Conservation (phyloP, 2,797 vertebrate genomes). For the Salarias fasciatus region DNA sequence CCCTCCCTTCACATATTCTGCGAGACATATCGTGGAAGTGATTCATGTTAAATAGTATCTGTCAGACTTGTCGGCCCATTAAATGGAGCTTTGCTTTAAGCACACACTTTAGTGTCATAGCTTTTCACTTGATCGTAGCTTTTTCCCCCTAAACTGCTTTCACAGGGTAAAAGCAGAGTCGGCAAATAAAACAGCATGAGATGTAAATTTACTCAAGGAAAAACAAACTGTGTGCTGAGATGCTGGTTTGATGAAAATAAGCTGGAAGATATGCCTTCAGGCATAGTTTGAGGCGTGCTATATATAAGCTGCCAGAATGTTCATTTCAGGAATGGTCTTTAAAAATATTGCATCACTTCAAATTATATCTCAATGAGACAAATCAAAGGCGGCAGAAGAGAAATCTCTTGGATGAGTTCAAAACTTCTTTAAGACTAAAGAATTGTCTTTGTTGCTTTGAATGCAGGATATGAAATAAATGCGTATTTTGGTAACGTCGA, state of each 20-base stretch:
- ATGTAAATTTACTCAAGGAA: slow-evolving; percentile 41
- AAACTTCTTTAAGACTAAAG: slow-evolving; percentile 24
- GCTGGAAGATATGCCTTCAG: slow-evolving; percentile 50
- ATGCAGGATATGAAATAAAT: background rate
- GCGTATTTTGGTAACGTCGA: too few species aligned
- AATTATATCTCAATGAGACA: slow-evolving; percentile 28
- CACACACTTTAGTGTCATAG: slow-evolving; percentile 55
- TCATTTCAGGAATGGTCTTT: slow-evolving; percentile 40
- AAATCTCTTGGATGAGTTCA: slow-evolving; percentile 3
- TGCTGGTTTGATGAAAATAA: slow-evolving; percentile 58
- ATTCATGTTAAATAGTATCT: slow-evolving; percentile 76
- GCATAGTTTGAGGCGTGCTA: slow-evolving; percentile 36
- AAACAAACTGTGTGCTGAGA: slow-evolving; percentile 33
- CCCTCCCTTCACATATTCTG: slow-evolving; percentile 43
- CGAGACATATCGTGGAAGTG: slow-evolving; percentile 67
- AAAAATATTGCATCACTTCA: slow-evolving; percentile 53
- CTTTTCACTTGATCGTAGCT: slow-evolving; percentile 59
- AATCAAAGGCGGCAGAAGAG: slow-evolving; percentile 39
- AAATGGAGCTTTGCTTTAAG: slow-evolving; percentile 68
- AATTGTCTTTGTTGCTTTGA: slow-evolving; percentile 11
- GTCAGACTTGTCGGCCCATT: slow-evolving; percentile 77
- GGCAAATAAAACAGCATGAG: slow-evolving; percentile 53
- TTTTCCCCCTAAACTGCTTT: slow-evolving; percentile 44
- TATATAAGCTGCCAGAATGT: slow-evolving; percentile 40
- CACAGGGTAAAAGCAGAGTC: slow-evolving; percentile 25